Percentiles rank a stretch among this genome's conserved stretches.
These are phyloP conservation scores for Mola mola DNA, from an alignment of 2,113 vertebrate genomes.

Conservation along the genomic window DNA sequence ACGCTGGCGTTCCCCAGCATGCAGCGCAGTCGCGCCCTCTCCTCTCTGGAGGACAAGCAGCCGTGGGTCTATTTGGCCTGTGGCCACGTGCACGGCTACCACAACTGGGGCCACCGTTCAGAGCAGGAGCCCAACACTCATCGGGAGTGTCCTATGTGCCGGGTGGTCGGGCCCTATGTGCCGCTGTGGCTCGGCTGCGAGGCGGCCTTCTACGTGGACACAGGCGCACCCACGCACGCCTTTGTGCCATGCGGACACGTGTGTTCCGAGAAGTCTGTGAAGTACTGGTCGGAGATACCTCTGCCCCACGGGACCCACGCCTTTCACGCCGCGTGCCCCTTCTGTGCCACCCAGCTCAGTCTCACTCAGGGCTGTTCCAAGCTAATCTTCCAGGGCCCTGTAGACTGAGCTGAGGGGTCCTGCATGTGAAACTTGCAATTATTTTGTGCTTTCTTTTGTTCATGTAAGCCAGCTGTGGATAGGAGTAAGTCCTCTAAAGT, in stretches of 20 bases:
- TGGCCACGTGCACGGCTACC: slow-evolving; percentile 95
- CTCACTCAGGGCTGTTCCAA: slow-evolving; percentile 91
- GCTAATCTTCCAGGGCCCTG: slow-evolving; percentile 96
- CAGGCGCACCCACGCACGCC: slow-evolving; percentile 92
- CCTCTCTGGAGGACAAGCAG: slow-evolving; percentile 96
- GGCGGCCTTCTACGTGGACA: slow-evolving; percentile 95
- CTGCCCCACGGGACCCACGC: slow-evolving; percentile 97
- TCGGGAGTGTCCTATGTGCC: slow-evolving; percentile 97
- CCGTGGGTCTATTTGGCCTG: slow-evolving; percentile 97
- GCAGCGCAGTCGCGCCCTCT: slow-evolving; percentile 91
- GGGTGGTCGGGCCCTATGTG: slow-evolving; percentile 94
- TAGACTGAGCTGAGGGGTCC: slow-evolving; percentile 86
- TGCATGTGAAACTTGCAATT: slow-evolving; percentile 69
- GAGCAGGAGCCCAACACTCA: slow-evolving; percentile 88
- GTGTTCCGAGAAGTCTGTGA: slow-evolving; percentile 95
- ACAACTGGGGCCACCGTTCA: slow-evolving; percentile 97
- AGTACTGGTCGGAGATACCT: slow-evolving; percentile 96
- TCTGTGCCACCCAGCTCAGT: slow-evolving; percentile 92
- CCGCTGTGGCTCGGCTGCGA: slow-evolving; percentile 97
- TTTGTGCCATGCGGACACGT: slow-evolving; percentile 97
- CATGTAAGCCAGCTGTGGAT: slow-evolving; percentile 46
- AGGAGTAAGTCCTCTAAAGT: slow-evolving; percentile 38
- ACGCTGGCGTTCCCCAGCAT: slow-evolving; percentile 98
- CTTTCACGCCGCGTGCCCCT: slow-evolving; percentile 96
- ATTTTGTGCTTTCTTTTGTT: slow-evolving; percentile 64